Conservation (phyloP, 2,113 vertebrate genomes). For the Tupaia tana region DNA sequence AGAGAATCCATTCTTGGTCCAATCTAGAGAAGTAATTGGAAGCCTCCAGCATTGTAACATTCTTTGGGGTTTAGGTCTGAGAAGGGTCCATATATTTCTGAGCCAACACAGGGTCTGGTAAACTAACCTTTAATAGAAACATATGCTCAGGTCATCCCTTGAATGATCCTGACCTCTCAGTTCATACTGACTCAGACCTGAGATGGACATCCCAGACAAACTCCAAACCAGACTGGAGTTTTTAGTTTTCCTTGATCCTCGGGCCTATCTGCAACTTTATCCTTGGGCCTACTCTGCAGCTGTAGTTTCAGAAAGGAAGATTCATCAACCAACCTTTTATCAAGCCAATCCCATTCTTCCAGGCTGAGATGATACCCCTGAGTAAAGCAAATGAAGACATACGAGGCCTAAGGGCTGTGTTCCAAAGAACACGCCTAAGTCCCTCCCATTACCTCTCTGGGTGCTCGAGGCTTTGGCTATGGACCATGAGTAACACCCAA, state of each 20-base stretch:
- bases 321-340: background rate
- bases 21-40: background rate
- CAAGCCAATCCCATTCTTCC: background rate
- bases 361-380: background rate
- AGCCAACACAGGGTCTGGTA: background rate
- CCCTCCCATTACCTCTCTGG: background rate
- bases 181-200: background rate
- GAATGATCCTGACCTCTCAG: background rate
- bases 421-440: background rate
- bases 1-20: background rate
- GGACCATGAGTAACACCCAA: background rate
- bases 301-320: background rate
- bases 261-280: background rate
- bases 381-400: background rate
- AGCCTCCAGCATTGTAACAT: background rate
- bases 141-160: background rate
- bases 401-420: background rate
- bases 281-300: background rate
- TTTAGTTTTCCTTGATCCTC: background rate
- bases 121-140: background rate
- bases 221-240: background rate
- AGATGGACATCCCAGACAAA: background rate
- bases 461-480: background rate
- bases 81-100: background rate
- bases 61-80: background rate